Evolutionary conservation across 2,888 invertebrate species (phyloP).

Genomic region (Trilocha varians): DNA sequence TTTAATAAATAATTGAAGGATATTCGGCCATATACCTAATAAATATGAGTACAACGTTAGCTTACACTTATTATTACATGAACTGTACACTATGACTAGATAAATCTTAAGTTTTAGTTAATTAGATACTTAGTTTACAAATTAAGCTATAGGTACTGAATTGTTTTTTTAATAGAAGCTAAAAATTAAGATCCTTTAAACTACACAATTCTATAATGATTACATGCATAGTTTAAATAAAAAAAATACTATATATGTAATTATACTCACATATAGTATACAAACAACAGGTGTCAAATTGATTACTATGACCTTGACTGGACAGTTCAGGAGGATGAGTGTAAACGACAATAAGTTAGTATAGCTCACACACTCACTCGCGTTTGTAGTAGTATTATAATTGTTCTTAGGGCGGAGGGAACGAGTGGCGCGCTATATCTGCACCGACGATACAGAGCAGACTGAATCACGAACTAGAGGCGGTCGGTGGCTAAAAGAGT

Average conservation of each 20-base stretch:
- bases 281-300: slow-evolving; percentile 62
- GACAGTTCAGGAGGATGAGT: slow-evolving; percentile 29
- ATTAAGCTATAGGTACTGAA: too few relatives aligned
- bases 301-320: slow-evolving; percentile 52
- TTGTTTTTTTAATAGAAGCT: too few relatives aligned
- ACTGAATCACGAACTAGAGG: slow-evolving; percentile 43
- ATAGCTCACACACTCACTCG: slow-evolving; percentile 53
- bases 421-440: slow-evolving; percentile 26
- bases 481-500: slow-evolving; percentile 42
- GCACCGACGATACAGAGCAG: slow-evolving; percentile 38
- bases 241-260: slow-evolving; percentile 15
- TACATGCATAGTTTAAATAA: neutral
- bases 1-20: too few relatives aligned
- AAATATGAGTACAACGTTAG: too few relatives aligned
- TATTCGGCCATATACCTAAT: too few relatives aligned
- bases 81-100: too few relatives aligned
- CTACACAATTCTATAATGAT: slow-evolving; percentile 2
- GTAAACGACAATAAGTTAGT: slow-evolving; percentile 37
- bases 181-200: too few relatives aligned
- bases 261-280: slow-evolving; percentile 50
- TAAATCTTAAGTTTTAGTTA: too few relatives aligned
- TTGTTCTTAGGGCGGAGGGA: slow-evolving; percentile 24
- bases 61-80: too few relatives aligned
- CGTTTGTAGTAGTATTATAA: slow-evolving; percentile 39
- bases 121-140: too few relatives aligned